Evolutionary conservation across 2,888 invertebrate genomes (phyloP), one percentile per base, ranked within the genome.

Genomic region (Patella caerulea): DNA sequence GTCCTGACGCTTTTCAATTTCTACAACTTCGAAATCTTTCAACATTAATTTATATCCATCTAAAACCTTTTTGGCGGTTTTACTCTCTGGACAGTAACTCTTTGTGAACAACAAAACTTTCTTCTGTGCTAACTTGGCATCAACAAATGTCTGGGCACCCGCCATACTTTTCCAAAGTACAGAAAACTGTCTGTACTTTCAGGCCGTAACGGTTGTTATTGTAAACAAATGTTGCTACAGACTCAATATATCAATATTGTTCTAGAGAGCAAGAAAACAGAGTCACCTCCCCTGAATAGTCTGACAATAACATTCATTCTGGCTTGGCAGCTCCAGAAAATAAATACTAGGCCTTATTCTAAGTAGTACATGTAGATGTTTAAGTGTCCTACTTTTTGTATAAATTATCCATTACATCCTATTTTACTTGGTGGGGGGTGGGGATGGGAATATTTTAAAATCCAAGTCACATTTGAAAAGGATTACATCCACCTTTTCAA

Each of bases 1-100:
- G 78, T 91, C 91, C 74, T 90, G 90, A 59, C 91, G 79, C 54
- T 82, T 82, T 78, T 91, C 91, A 15, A 91, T 91, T 81, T 91
- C 89, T 15, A 88, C 87, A 9, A 86, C 84, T 85, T 91, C 90
- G 75, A 85, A 89, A 7, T 76, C 81, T 7, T 81, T 78, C n/a
- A 81, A 84, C 17, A 78, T 73, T 72, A 90, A 77, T 24, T 86
- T 83, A 78, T 86, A 90, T 52, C 82, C 82, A 9, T 83, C 82
- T 55, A 90, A 75, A 34, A 88, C 82, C 9, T 77, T 76, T 80
- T 85, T 85, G 0, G 85, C 85, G 71, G 72, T 54, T 75, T 83
- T 83, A 72, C 87, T 89, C 56, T 86, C 89, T 1, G 90, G 90
- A 17, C 84, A 86, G 59, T 84, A 84, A 24, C 82, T 84, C 83